Evolutionary conservation across 2,888 invertebrate genomes (phyloP).

Genomic region (Pyrrhia umbra): DNA sequence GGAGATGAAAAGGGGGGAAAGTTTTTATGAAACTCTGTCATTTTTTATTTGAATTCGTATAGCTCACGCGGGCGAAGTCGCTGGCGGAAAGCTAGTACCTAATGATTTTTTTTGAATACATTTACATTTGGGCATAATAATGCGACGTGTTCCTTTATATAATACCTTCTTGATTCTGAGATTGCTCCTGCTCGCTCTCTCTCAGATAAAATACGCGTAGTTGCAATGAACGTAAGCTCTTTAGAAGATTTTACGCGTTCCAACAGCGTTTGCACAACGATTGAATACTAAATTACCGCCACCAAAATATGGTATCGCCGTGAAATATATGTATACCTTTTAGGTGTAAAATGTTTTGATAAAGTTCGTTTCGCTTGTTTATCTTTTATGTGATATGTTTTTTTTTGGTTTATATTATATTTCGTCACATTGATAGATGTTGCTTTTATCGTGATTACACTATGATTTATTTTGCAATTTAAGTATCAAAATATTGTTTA

Average conservation of each 20-base stretch:
- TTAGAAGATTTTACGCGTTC: constrained; percentile 37
- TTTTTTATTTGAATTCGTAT: too few species aligned
- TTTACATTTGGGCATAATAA: background rate
- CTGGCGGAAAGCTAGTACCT: too few species aligned
- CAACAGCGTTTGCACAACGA: constrained; percentile 33
- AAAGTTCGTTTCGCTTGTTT: constrained; percentile 36
- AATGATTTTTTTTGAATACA: too few species aligned
- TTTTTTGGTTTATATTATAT: constrained; percentile 6
- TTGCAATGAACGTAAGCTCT: constrained; percentile 45
- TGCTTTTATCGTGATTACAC: too few species aligned
- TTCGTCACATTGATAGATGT: constrained; percentile 7
- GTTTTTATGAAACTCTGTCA: too few species aligned
- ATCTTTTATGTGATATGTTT: constrained; percentile 42
- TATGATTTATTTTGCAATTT: too few species aligned
- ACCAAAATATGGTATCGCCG: constrained; percentile 45
- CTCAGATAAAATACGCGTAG: constrained; percentile 33
- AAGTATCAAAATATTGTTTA: too few species aligned
- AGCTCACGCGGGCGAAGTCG: too few species aligned
- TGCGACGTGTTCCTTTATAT: background rate
- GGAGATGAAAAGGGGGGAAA: too few species aligned
- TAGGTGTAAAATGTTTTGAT: constrained; percentile 43
- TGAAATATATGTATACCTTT: constrained; percentile 53
- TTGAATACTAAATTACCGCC: constrained; percentile 52
- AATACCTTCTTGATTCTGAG: background rate
- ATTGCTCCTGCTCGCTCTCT: background rate